Base-by-base conservation (phyloP, 2,113 vertebrate species). In the Stegastes partitus region DNA sequence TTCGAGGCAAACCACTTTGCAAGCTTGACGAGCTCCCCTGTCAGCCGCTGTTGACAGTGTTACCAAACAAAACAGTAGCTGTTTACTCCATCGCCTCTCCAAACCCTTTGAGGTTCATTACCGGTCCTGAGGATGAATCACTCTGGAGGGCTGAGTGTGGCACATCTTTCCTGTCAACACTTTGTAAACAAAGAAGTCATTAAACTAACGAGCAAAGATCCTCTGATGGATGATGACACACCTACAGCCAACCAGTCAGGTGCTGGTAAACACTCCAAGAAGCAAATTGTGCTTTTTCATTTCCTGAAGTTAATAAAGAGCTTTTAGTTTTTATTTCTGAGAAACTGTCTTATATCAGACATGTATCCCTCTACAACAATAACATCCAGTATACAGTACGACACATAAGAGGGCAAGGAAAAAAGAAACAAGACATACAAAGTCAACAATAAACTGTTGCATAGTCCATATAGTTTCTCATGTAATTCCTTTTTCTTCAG, bases 191-290 rank as follows among this genome's bases (percentile, higher is more conserved):
- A 72, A 80, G 25, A 64, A 79, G 53, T 93, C 89, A 93, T 93
- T 93, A 93, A 76, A 62, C 18, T 93, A 93, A 93, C 89, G 87
- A 94, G 83, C 81, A 73, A 75, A 84, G 56, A 77, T 84, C 25
- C n/a, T 53, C 25, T 44, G 21, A 26, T 31, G 54, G 39, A 1
- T 72, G 42, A 74, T 5, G 16, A 57, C 23, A 45, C 23, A 7
- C 28, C 22, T 1, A 53, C 31, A 15, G 10, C 14, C 19, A 70
- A 56, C 57, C 14, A 26, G 39, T 83, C 56, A 61, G 26, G 16
- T 19, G 11, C 5, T 53, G 5, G 23, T 42, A 34, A 83, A 64
- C 21, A 55, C 28, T 4, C 25, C 19, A 1, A 50, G 11, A 69
- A 39, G 23, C 6, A 8, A 57, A 5, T 19, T 2, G 39, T 1